Conservation (phyloP, 1,140 invertebrate species). For the Drosophila nebulosa region DNA sequence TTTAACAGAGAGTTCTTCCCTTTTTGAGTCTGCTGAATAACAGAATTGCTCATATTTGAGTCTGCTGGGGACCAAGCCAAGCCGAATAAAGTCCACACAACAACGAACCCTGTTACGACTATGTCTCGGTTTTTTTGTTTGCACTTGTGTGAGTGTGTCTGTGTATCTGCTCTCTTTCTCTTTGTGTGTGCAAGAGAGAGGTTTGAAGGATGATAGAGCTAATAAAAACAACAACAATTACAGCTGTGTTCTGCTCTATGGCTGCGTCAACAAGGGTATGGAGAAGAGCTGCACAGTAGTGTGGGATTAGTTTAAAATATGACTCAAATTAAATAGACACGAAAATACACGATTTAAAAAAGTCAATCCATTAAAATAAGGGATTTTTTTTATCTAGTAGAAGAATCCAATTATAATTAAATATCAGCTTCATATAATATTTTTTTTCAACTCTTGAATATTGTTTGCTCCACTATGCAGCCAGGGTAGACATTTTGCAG, state of each 20-base stretch:
- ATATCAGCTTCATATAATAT: no score
- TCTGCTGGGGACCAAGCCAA: constrained; percentile 27
- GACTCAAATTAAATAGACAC: no score
- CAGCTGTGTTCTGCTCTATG: constrained; percentile 44
- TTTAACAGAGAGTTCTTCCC: background rate
- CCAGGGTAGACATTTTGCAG: constrained; percentile 61
- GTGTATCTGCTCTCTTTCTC: background rate
- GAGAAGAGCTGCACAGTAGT: constrained; percentile 36
- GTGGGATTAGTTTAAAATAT: no score
- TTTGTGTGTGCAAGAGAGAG: constrained; percentile 11
- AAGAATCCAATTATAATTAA: no score
- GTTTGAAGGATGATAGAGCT: constrained; percentile 38
- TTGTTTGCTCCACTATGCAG: constrained; percentile 26
- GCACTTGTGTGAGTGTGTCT: background rate
- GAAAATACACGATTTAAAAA: no score
- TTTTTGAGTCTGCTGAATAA: background rate
- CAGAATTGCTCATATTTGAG: background rate
- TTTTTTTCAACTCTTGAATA: background rate
- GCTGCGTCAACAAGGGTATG: constrained; percentile 19
- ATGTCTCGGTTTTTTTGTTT: constrained; percentile 5
- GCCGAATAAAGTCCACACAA: constrained; percentile 73
- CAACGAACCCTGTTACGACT: constrained; percentile 35
- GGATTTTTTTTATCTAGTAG: background rate
- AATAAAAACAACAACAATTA: constrained; percentile 67
- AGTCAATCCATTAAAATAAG: no score